These are phyloP conservation scores for Anoplius nigerrimus DNA, from an alignment of 2,888 invertebrate species.

Conservation along the genomic window DNA sequence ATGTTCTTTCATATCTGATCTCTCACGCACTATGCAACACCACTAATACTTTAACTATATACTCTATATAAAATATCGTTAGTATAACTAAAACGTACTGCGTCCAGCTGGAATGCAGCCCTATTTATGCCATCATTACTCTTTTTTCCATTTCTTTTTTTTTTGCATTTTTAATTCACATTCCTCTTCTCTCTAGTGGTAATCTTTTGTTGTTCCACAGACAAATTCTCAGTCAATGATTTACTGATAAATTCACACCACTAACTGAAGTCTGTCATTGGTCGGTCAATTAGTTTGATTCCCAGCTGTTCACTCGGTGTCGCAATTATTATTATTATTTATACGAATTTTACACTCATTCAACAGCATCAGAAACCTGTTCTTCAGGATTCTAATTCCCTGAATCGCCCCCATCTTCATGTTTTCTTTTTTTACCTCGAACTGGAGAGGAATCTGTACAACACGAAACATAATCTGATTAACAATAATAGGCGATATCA, in stretches of 20 bases:
- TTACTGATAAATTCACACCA: slow-evolving; percentile 69
- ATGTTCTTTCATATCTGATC: slow-evolving; percentile 51
- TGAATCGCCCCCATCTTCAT: slow-evolving; percentile 79
- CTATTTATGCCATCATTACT: slow-evolving; percentile 49
- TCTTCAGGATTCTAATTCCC: slow-evolving; percentile 67
- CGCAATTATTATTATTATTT: slow-evolving; percentile 71
- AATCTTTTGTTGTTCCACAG: slow-evolving; percentile 57
- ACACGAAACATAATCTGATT: background rate
- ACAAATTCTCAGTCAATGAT: slow-evolving; percentile 65
- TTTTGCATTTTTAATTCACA: slow-evolving; percentile 31
- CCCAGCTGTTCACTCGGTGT: slow-evolving; percentile 72
- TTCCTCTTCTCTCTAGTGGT: slow-evolving; percentile 41
- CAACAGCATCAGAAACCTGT: slow-evolving; percentile 64
- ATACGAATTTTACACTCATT: slow-evolving; percentile 73
- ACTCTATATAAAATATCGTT: slow-evolving; percentile 75
- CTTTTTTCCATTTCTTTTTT: slow-evolving; percentile 38
- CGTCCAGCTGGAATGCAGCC: slow-evolving; percentile 74
- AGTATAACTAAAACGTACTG: slow-evolving; percentile 75
- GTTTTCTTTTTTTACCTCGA: slow-evolving; percentile 85
- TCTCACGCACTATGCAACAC: slow-evolving; percentile 64
- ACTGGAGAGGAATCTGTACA: slow-evolving; percentile 76
- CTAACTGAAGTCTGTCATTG: slow-evolving; percentile 72
- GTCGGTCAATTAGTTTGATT: slow-evolving; percentile 74
- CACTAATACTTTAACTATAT: slow-evolving; percentile 74
- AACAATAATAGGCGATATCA: background rate